phyloP scores from a whole-genome alignment of 1,140 invertebrate species.

The Sweltsa coloradensis region DNA sequence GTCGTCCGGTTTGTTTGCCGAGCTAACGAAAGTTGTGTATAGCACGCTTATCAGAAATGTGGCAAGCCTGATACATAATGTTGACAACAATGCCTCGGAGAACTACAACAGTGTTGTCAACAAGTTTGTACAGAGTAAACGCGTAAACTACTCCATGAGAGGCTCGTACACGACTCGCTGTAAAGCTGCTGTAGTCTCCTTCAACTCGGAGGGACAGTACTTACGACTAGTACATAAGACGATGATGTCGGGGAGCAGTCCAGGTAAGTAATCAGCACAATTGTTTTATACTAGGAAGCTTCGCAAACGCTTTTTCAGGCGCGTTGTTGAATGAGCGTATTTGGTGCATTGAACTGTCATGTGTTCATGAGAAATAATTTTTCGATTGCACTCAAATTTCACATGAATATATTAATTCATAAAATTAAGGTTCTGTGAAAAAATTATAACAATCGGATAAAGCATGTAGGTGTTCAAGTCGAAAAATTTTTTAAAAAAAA shows the following conservation, averaged over 20 bases:
- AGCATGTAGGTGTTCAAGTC: no score
- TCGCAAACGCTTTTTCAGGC: no score
- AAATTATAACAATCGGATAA: no score
- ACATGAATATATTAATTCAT: no score
- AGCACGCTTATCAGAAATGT: slow-evolving; percentile 9
- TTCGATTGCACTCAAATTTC: no score
- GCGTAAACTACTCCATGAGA: slow-evolving; percentile 22
- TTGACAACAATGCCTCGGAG: slow-evolving; percentile 31
- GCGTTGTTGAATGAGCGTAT: no score
- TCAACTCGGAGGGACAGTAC: not conserved
- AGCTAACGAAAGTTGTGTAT: no score
- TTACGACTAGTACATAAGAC: not conserved
- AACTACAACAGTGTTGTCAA: slow-evolving; percentile 23
- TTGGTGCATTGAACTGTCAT: no score
- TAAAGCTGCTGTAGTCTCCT: slow-evolving; percentile 19
- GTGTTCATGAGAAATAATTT: no score
- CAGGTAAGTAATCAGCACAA: slow-evolving; percentile 1
- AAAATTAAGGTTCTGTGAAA: no score
- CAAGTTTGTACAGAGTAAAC: slow-evolving; percentile 28
- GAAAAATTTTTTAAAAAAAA: no score
- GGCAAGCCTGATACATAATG: slow-evolving; percentile 23
- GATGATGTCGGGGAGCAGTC: not conserved
- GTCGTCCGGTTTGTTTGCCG: not conserved
- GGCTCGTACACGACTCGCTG: slow-evolving; percentile 22
- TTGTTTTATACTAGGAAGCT: no score